Evolutionary conservation across 1,140 invertebrate species (phyloP), one percentile per base, ranked within the genome.

Genomic region (Telenomus remus): DNA sequence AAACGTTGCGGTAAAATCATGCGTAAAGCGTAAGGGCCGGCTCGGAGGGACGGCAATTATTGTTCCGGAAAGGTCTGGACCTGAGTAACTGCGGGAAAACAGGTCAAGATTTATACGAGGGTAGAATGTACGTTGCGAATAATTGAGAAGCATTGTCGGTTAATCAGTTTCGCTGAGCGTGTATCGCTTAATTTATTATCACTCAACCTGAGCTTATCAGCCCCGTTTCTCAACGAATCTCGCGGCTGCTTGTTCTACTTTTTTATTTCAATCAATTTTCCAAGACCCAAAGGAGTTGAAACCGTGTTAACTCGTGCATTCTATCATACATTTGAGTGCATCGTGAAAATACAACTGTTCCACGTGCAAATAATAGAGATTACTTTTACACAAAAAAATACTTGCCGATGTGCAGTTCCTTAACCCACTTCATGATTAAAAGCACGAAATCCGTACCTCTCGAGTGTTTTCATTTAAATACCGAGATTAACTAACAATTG

Each of bases 181-280:
- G 44, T 37, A 60, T 42, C 13, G 16, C 4, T 8, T 33, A 49
- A 59, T 59, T 51, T 68, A 68, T 46, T 69, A 60, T 66, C 13
- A 12, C 15, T 43, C 19, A 12, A 39, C 34, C 16, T 11, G 33
- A 49, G 46, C 37, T 12, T 53, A 64, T 42, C 33, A 55, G 54
- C 37, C 35, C 44, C 27, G 33, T 15, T 61, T 42, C 65, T 65
- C 33, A 15, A 14, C 27, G 34, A 50, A 48, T 50, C 53, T 57
- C 42, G 16, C 48, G 59, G 53, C 68, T 51, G 56, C 44, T 39
- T 35, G 50, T 53, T 54, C 16, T 19, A 43, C 46, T 57, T 64
- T 72, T 72, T 44, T n/a, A n/a, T 59, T 59, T 42, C 27, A 72
- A 64, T 72, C 51, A 64, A 57, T 71, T 63, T 44, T 27, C 19